Evolutionary conservation across 2,797 vertebrate genomes (phyloP).

Genomic region (Acridotheres tristis): DNA sequence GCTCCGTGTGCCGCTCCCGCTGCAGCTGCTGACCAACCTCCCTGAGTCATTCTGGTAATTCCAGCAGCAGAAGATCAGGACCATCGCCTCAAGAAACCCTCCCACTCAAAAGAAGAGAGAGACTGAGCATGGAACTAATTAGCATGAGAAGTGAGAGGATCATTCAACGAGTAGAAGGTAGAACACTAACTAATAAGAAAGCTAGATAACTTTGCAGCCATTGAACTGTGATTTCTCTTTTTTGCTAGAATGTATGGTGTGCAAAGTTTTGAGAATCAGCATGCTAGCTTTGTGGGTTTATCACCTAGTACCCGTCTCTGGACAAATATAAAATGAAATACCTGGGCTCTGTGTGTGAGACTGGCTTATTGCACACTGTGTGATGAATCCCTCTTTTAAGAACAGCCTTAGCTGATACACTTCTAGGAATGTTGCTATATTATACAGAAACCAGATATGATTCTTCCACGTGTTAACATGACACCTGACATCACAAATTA

Average conservation of each 20-base stretch:
- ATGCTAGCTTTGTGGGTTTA: neutral
- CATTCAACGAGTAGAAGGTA: neutral
- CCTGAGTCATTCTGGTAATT: too few relatives aligned
- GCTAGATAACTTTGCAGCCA: neutral
- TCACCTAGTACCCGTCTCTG: neutral
- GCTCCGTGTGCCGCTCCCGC: neutral
- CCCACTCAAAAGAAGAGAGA: neutral
- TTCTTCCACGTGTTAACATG: neutral
- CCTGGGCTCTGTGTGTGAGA: neutral
- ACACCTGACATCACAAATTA: neutral
- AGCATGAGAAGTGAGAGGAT: neutral
- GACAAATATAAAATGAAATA: neutral
- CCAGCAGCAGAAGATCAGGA: rapidly evolving
- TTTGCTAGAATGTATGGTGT: neutral
- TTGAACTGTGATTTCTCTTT: rapidly evolving
- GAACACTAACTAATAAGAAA: neutral
- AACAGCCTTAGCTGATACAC: neutral
- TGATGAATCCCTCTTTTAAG: neutral
- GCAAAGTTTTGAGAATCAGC: neutral
- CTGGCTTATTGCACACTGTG: neutral
- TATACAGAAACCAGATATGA: neutral
- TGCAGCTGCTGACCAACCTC: rapidly evolving
- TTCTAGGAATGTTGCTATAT: neutral
- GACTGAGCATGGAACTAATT: neutral
- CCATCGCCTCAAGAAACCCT: neutral